Conservation (phyloP, 1,140 invertebrate genomes). For the Bombus fervidus region DNA sequence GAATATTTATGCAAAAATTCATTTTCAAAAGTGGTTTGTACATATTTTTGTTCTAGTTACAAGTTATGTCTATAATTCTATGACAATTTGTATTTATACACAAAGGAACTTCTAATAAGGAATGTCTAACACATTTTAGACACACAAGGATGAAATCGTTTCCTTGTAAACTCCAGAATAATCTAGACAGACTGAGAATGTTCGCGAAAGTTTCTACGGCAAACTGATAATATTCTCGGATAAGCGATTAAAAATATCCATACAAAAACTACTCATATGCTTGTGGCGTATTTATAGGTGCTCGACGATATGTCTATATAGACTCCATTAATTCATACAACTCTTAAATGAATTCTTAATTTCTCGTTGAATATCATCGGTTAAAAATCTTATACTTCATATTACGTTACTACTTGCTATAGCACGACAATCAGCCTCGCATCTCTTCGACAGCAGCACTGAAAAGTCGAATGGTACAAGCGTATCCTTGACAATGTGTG, state of each 20-base stretch:
- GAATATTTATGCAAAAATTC: too few species aligned
- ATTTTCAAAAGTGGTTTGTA: too few species aligned
- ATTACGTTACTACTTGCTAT: background rate
- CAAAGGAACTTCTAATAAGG: background rate
- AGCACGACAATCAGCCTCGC: background rate
- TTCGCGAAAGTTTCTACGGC: background rate
- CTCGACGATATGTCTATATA: background rate
- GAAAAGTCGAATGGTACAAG: slow-evolving; percentile 6
- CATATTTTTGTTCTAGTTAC: too few species aligned
- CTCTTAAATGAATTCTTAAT: background rate
- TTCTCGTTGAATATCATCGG: background rate
- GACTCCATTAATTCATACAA: background rate
- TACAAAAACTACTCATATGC: background rate
- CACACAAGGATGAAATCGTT: background rate
- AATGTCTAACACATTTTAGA: background rate
- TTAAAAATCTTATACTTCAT: too few species aligned
- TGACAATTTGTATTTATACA: too few species aligned
- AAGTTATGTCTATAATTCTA: too few species aligned
- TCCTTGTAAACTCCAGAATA: background rate
- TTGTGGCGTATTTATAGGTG: background rate
- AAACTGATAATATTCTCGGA: background rate
- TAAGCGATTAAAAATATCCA: background rate
- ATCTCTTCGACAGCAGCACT: background rate
- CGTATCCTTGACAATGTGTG: slow-evolving; percentile 39
- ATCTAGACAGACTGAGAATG: background rate